A percentile compares a stretch with the other conserved stretches of the same genome.
These are phyloP conservation scores for Hypomecis atomaria DNA, from an alignment of 2,888 invertebrate species.

Conservation along the genomic window DNA sequence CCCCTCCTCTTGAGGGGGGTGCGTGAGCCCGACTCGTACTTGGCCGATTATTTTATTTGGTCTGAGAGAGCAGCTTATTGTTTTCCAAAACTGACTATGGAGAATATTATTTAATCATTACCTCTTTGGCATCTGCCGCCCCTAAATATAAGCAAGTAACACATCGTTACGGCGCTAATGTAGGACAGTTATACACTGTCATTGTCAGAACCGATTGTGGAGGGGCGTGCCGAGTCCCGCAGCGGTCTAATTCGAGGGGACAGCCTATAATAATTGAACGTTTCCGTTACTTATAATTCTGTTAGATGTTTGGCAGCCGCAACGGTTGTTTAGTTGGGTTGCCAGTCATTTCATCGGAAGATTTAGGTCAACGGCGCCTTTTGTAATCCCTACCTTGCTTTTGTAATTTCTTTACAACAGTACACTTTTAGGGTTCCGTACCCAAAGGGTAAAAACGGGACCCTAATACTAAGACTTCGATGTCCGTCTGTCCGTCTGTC, in stretches of 20 bases:
- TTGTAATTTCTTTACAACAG: too few species aligned
- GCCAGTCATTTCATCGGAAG: not conserved
- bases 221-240: constrained; percentile 39
- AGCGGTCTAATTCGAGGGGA: constrained; percentile 48
- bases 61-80: not conserved
- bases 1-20: too few species aligned
- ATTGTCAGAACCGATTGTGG: constrained; percentile 46
- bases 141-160: constrained; percentile 22
- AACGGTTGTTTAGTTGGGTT: constrained; percentile 15
- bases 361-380: not conserved
- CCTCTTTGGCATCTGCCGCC: constrained; percentile 5
- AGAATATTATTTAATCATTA: not conserved
- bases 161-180: constrained; percentile 21
- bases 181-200: constrained; percentile 28
- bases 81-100: not conserved
- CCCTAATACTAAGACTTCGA: too few species aligned
- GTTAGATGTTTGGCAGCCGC: constrained; percentile 23
- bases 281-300: constrained; percentile 39
- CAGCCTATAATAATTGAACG: constrained; percentile 46
- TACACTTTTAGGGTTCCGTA: too few species aligned
- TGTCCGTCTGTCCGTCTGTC: too few species aligned
- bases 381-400: too few species aligned
- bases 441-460: too few species aligned
- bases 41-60: too few species aligned
- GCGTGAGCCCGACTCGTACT: too few species aligned